Percentiles rank a stretch among this genome's conserved stretches.
These are phyloP conservation scores for Spilarctia lutea DNA, from an alignment of 2,888 invertebrate genomes.

Conservation along the genomic window DNA sequence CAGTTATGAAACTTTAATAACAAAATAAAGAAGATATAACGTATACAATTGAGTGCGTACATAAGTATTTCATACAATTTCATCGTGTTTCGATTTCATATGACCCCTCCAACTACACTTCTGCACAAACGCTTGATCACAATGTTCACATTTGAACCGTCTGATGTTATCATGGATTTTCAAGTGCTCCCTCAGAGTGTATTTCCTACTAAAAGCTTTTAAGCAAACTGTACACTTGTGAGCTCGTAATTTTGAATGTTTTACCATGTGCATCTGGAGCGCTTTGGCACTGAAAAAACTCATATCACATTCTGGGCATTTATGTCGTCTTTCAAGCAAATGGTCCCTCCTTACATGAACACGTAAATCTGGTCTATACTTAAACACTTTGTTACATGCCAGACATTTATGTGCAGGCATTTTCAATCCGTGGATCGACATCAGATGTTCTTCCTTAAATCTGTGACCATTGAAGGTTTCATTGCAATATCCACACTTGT, in stretches of 20 bases:
- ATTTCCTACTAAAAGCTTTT: slow-evolving; percentile 54
- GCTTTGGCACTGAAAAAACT: slow-evolving; percentile 55
- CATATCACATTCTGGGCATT: slow-evolving; percentile 74
- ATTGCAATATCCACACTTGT: slow-evolving; percentile 52
- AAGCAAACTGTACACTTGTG: slow-evolving; percentile 69
- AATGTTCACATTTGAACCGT: slow-evolving; percentile 47
- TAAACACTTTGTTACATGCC: slow-evolving; percentile 61
- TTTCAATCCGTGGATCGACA: slow-evolving; percentile 57
- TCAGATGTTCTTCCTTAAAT: slow-evolving; percentile 61
- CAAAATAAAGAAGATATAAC: background rate
- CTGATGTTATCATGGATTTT: slow-evolving; percentile 56
- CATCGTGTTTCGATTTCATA: slow-evolving; percentile 39
- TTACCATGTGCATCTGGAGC: slow-evolving; percentile 62
- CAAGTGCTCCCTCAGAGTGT: slow-evolving; percentile 56
- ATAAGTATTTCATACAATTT: slow-evolving; percentile 9
- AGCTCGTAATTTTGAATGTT: slow-evolving; percentile 66
- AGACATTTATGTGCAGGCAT: slow-evolving; percentile 55
- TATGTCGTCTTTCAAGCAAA: slow-evolving; percentile 66
- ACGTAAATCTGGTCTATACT: slow-evolving; percentile 46
- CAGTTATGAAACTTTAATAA: background rate
- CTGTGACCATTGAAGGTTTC: slow-evolving; percentile 54
- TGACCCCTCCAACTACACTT: slow-evolving; percentile 48
- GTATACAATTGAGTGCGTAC: background rate
- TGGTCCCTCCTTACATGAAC: slow-evolving; percentile 66
- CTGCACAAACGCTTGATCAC: slow-evolving; percentile 47